Percentiles rank a stretch among this genome's conserved stretches.
These are phyloP conservation scores for Megaceryle torquata DNA, from an alignment of 2,113 vertebrate species.

Conservation along the genomic window DNA sequence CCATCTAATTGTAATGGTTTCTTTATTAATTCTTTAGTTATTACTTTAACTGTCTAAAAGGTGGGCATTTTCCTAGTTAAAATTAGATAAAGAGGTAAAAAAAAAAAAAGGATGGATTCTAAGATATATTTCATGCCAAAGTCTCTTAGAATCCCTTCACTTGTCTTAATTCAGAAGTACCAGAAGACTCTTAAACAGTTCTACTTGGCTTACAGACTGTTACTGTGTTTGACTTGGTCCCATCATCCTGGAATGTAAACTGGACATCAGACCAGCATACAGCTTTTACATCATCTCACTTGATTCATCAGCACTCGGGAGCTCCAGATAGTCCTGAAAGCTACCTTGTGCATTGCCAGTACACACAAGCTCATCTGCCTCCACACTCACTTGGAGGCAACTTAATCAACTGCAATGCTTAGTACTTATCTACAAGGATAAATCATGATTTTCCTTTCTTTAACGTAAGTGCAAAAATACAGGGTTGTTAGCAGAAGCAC, in stretches of 20 bases:
- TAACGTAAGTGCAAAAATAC: not conserved
- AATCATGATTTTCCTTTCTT: not conserved
- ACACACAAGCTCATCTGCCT: not conserved
- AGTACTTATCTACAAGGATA: not conserved
- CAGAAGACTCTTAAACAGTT: not conserved
- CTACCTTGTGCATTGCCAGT: not conserved
- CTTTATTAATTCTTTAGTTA: not conserved
- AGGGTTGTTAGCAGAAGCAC: not conserved
- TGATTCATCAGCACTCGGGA: not conserved
- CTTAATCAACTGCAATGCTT: not conserved
- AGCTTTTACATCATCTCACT: not conserved
- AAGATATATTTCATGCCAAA: not conserved
- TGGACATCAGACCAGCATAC: not conserved
- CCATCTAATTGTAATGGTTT: not conserved
- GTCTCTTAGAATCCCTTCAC: not conserved
- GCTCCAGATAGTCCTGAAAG: not conserved
- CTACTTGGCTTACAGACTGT: not conserved
- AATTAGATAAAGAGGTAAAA: not conserved
- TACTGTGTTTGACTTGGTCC: not conserved
- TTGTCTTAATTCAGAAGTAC: not conserved
- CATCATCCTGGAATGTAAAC: not conserved
- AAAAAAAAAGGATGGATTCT: not conserved
- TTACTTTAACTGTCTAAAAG: not conserved
- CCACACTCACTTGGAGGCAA: accelerated
- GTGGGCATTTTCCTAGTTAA: not conserved